phyloP scores from a whole-genome alignment of 2,797 vertebrate species.

The Enoplosus armatus region DNA sequence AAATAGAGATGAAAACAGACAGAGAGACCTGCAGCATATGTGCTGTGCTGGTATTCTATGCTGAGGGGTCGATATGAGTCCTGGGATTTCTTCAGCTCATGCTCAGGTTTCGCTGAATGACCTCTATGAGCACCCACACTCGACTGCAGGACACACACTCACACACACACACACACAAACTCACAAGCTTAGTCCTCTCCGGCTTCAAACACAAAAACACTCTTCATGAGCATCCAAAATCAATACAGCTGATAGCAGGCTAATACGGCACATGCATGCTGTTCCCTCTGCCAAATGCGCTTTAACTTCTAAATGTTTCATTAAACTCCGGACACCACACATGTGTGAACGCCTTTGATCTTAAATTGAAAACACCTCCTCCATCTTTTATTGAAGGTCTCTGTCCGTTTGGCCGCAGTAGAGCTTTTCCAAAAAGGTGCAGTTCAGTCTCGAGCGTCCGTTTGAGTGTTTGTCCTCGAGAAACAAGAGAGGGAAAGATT shows the following conservation, averaged over 20 bases:
- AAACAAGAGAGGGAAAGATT: conserved; percentile 35
- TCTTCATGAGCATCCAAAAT: conserved; percentile 58
- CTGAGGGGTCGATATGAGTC: conserved; percentile 80
- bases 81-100: conserved; percentile 79
- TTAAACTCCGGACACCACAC: conserved; percentile 41
- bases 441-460: conserved; percentile 15
- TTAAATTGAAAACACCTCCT: conserved; percentile 53
- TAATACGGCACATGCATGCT: not conserved
- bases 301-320: conserved; percentile 40
- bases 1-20: conserved; percentile 41
- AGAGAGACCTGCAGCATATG: conserved; percentile 67
- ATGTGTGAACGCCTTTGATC: conserved; percentile 56
- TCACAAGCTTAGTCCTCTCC: conserved; percentile 15
- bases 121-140: conserved; percentile 77
- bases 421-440: conserved; percentile 3
- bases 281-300: conserved; percentile 31
- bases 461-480: conserved; percentile 17
- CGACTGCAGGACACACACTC: conserved; percentile 56
- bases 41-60: conserved; percentile 80
- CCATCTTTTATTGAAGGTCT: conserved; percentile 15
- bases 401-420: not conserved
- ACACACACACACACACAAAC: conserved; percentile 46
- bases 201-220: conserved; percentile 40
- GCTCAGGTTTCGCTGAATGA: conserved; percentile 86
- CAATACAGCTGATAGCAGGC: conserved; percentile 47